Base-by-base conservation (phyloP, 2,888 invertebrate species). In the Chromoteleia sp. region DNA sequence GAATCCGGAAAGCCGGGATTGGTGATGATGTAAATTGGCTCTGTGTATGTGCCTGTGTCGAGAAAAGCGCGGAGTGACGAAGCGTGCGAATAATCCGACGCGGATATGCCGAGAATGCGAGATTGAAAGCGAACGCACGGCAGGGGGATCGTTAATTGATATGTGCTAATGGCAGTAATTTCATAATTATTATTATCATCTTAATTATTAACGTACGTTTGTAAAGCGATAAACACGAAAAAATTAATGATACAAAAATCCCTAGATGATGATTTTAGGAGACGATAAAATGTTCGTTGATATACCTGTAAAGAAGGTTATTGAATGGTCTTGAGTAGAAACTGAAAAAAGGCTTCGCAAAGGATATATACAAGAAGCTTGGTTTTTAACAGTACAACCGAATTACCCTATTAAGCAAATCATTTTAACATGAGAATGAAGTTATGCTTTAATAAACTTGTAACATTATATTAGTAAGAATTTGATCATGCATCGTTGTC, bases 1-100 rank as follows among this genome's bases (percentile, higher is more conserved):
- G 87, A 87, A 86, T 87, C 87, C 87, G 87, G 87, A 86, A 87
- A 87, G 84, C 83, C 83, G 81, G 83, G 78, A 86, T 85, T 76
- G 81, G 68, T 68, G 84, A 85, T 85, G 84, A 85, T 85, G 85
- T 86, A 85, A 87, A 87, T 85, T 86, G 85, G 83, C 84, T 84
- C 80, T 81, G 80, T 70, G 41, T 77, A 67, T 78, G 54, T 65
- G 68, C 39, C 50, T 65, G 71, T 58, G 50, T 41, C 56, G 65
- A 78, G 58, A 19, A 61, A 71, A 67, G 58, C 63, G 67, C 74
- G 67, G 74, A 81, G 81, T 83, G 83, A 83, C 83, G 83, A 81
- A 81, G 83, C 83, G 83, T 83, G 83, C 81, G 83, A 83, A 83
- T 81, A 83, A 83, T 83, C 77, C 78, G 77, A 83, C 81, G 77